Base-by-base conservation (phyloP, 2,113 vertebrate genomes). In the Gambusia affinis region DNA sequence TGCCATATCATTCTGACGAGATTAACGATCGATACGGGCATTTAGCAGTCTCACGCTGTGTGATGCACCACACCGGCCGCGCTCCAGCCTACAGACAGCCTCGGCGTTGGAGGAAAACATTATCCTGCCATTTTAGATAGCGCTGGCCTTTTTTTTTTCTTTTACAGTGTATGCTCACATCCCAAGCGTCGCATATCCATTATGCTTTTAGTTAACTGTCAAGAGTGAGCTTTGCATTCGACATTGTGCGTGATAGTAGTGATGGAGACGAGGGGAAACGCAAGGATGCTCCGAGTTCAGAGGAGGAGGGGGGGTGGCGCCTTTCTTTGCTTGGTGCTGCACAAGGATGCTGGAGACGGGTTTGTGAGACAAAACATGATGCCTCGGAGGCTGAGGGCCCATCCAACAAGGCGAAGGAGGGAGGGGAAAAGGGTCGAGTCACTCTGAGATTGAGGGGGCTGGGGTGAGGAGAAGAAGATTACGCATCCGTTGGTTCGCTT, bases 301-400 rank as follows among this genome's bases (percentile, higher is more conserved):
- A 37, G 61, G 42, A 62, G 77, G 69, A 60, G 73, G 67, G 64
- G 62, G 85, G 65, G 37, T 42, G 72, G 74, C 0, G 35, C 1
- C 67, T 88, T 88, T 86, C 85, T 90, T 75, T 81, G 87, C 89
- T 75, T 85, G 78, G 85, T 80, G 79, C 82, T 78, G 85, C 86
- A 80, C 85, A 86, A 86, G 90, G 93, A 94, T 94, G 91, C 85
- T 90, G 88, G 83, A 92, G 87, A 91, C 85, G 80, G 79, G 60
- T 83, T 89, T 93, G 80, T 71, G 91, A 94, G 92, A 94, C 93
- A 93, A 94, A 95, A 94, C 94, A 92, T 69, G 91, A 94, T 94
- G 93, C 92, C 92, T 93, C 78, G 90, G 92, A 94, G 93, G 91
- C 92, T 92, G 89, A 91, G 91, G 92, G 91, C 90, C 92, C 89